Percentiles rank a stretch among this genome's conserved stretches.
Evolutionary conservation across 2,113 vertebrate species (phyloP).

Genomic region (Vanacampus margaritifer): DNA sequence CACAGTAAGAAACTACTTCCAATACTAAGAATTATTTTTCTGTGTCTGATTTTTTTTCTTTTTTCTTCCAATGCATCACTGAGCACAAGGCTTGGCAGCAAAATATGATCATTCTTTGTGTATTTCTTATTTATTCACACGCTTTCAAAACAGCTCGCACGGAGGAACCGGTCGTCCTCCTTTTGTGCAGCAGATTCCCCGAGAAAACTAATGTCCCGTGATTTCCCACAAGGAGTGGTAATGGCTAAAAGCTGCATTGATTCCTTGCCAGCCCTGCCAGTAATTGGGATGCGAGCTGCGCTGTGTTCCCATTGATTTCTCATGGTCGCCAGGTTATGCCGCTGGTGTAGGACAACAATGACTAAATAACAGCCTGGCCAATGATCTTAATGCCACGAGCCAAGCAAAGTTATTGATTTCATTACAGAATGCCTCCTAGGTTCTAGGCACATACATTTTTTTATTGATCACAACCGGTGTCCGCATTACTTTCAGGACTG

Average conservation of each 20-base stretch:
- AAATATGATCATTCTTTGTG: constrained; percentile 6
- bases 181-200: constrained; percentile 22
- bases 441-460: constrained; percentile 70
- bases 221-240: constrained; percentile 66
- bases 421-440: constrained; percentile 73
- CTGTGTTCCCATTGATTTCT: constrained; percentile 69
- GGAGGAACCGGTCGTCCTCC: constrained; percentile 2
- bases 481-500: constrained; percentile 64
- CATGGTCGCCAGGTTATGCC: constrained; percentile 62
- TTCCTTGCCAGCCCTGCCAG: constrained; percentile 61
- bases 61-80: constrained; percentile 14
- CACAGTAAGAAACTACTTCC: too few species aligned
- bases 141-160: neutral
- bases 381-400: constrained; percentile 72
- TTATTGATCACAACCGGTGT: constrained; percentile 64
- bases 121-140: neutral
- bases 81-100: neutral
- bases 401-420: constrained; percentile 73
- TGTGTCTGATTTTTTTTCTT: neutral
- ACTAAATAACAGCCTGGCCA: constrained; percentile 70
- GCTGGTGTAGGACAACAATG: constrained; percentile 67
- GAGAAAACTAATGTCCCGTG: constrained; percentile 59
- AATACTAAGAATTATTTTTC: neutral
- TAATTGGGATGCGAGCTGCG: constrained; percentile 71
- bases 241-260: constrained; percentile 69